Evolutionary conservation across 2,888 invertebrate genomes (phyloP), one percentile per base, ranked within the genome.

Genomic region (Troilus luridus): DNA sequence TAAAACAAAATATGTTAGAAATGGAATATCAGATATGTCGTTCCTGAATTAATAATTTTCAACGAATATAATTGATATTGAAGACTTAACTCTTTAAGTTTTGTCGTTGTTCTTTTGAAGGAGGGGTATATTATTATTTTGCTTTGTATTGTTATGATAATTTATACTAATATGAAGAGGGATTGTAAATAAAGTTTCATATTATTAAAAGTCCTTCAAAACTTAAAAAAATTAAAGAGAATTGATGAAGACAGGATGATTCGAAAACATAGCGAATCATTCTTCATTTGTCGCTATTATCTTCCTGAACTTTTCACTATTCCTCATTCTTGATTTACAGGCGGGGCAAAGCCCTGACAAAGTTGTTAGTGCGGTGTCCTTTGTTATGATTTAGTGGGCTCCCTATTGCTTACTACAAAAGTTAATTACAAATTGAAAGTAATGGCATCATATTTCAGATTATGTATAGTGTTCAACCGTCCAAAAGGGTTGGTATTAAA

Each of bases 301-400:
- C 12, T 24, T 2, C 24, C 24, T 24, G 24, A 67, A 67, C 67
- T 67, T 67, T 67, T 67, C 24, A 27, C 24, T 24, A 67, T 67
- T 27, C 24, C 24, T 67, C 67, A 67, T 67, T 64, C 14, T 24
- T 12, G 67, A 67, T 67, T 67, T 67, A 67, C 24, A 24, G 24
- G 12, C 67, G 7, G 24, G 24, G 24, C 24, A 5, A 9, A 24
- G 24, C 24, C 24, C 24, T 27, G 67, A 14, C 24, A 67, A 67
- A 67, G 67, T 67, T 67, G 67, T 67, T 67, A 67, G 67, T 64
- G n/a, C 67, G 5, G 24, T 67, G 67, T 67, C 24, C 67, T n/a
- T 67, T 67, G 14, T 67, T 24, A 67, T 67, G 14, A 67, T 67
- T 12, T 24, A 5, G 3, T 11, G 24, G 14, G 21, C 2, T 24